Base-by-base conservation (phyloP, 2,888 invertebrate genomes). In the Melipona bicolor region DNA sequence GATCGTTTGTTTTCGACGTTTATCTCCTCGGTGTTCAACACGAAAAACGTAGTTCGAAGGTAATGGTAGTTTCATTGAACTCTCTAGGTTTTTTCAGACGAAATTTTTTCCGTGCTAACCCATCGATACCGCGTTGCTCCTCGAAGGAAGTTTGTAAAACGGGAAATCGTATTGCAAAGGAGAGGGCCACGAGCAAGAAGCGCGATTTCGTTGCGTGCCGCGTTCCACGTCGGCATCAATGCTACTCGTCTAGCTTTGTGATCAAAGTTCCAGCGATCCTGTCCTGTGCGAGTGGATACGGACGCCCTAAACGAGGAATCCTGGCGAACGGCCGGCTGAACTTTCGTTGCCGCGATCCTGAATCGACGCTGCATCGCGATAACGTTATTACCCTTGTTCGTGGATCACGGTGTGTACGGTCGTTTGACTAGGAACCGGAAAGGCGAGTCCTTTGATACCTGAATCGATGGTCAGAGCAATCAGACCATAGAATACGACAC, bases 251-350 rank as follows among this genome's bases (percentile, higher is more conserved):
- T 24, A n/a, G 74, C 85, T 77, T 78, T 85, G 71, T 84, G 81
- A 84, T 85, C 85, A 77, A 77, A 84, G 71, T 77, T 56, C 21
- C 64, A 43, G 70, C 50, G 36, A 74, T 65, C 54, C 54, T 17
- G 49, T 36, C 49, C 76, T 43, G 11, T 9, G 56, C 56, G 77
- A 32, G 21, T 21, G 52, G 24, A 73, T 50, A 43, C 32, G 56
- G 21, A 64, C 32, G 36, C 32, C 13, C 21, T 32, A 21, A 32
- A 19, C 32, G 32, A 5, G 17, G 24, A 72, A 77, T 77, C 68
- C 70, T 59, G 21, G 13, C 27, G 21, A 36, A 36, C 2, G 50
- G 59, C 1, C 27, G 54, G 49, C 5, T 21, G 17, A 43, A 27
- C 19, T 17, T 9, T 32, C n/a, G 54, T 27, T 50, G 54, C 24